Evolutionary conservation across 2,888 invertebrate genomes (phyloP).

Genomic region (Brachypalpus laphriformis): DNA sequence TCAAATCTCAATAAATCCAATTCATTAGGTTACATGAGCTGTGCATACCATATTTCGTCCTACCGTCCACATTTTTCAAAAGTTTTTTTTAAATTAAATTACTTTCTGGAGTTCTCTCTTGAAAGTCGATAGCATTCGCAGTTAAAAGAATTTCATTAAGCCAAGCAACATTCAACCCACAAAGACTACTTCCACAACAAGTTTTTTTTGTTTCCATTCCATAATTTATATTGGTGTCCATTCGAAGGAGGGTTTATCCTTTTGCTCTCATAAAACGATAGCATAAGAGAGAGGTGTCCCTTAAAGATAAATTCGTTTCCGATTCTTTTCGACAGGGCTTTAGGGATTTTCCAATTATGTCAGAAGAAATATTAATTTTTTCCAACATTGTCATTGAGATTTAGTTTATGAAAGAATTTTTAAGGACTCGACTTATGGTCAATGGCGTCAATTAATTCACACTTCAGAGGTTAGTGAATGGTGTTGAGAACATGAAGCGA

Average conservation of each 20-base stretch:
- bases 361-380: background rate
- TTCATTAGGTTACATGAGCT: background rate
- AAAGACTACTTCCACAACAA: background rate
- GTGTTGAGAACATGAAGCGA: too few species aligned
- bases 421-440: background rate
- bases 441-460: background rate
- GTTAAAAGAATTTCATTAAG: background rate
- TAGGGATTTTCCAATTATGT: background rate
- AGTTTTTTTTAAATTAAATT: background rate
- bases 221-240: background rate
- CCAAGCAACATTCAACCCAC: background rate
- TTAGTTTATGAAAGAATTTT: background rate
- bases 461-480: background rate
- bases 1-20: too few species aligned
- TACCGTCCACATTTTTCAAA: background rate
- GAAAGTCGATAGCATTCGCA: background rate
- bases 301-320: background rate
- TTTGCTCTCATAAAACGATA: background rate
- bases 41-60: background rate
- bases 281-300: background rate
- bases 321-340: background rate
- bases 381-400: background rate
- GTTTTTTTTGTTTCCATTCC: background rate
- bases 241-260: background rate
- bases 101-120: background rate